A percentile compares a stretch with the other conserved stretches of the same genome.
These are phyloP conservation scores for Ectemnius cavifrons DNA, from an alignment of 2,888 invertebrate genomes.

Conservation along the genomic window DNA sequence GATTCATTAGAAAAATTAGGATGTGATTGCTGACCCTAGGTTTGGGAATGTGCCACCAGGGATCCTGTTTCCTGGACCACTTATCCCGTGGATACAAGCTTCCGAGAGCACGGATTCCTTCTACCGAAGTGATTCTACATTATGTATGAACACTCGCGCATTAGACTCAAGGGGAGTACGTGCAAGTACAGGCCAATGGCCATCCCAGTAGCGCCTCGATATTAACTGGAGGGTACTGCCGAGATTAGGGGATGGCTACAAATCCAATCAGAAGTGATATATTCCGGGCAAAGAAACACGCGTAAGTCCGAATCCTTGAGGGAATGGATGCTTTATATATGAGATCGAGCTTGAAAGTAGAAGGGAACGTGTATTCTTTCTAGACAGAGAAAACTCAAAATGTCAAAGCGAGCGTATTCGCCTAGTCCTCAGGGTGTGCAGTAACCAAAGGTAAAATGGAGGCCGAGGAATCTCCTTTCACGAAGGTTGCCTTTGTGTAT, in stretches of 20 bases:
- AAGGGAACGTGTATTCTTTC: too few species aligned
- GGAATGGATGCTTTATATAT: constrained; percentile 31
- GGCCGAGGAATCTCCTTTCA: too few species aligned
- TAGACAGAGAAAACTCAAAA: too few species aligned
- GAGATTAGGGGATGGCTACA: constrained; percentile 40
- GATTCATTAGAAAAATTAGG: not conserved
- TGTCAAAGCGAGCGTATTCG: too few species aligned
- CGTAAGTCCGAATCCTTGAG: constrained; percentile 35
- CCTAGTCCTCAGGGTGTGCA: too few species aligned
- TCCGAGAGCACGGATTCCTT: not conserved
- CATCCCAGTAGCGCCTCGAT: constrained; percentile 21
- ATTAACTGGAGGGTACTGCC: constrained; percentile 27
- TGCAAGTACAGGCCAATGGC: constrained; percentile 22
- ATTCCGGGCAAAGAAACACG: constrained; percentile 44
- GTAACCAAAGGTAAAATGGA: too few species aligned
- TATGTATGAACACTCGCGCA: constrained; percentile 17
- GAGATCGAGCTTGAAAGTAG: not conserved
- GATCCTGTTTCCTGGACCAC: not conserved
- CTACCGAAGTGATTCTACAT: constrained; percentile 9
- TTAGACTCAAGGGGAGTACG: constrained; percentile 7
- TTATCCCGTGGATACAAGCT: not conserved
- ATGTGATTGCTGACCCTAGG: not conserved
- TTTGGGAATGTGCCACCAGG: not conserved
- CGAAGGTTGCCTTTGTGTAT: too few species aligned
- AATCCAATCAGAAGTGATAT: constrained; percentile 50